Percentiles rank a stretch among this genome's conserved stretches.
Conservation (phyloP, 2,888 invertebrate genomes). For the Dastarcus helophoroides region DNA sequence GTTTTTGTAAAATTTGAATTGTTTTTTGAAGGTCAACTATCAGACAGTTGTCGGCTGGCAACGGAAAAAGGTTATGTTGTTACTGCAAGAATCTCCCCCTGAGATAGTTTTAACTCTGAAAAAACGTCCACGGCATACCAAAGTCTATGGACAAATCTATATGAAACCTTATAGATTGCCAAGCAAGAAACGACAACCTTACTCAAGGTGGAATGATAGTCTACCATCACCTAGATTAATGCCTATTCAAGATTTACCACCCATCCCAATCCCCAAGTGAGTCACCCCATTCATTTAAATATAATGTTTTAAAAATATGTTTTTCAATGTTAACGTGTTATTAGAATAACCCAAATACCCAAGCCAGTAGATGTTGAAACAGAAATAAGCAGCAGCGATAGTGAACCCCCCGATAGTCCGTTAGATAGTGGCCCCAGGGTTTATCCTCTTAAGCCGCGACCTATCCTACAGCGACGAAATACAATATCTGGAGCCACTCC, state of each 20-base stretch:
- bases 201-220: constrained; percentile 56
- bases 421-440: constrained; percentile 43
- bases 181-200: constrained; percentile 54
- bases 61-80: constrained; percentile 60
- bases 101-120: constrained; percentile 73
- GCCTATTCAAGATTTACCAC: constrained; percentile 47
- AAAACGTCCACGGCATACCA: constrained; percentile 70
- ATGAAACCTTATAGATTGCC: constrained; percentile 62
- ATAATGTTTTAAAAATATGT: constrained; percentile 7
- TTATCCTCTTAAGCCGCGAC: constrained; percentile 65
- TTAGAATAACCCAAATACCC: constrained; percentile 21
- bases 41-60: constrained; percentile 74
- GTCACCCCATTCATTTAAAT: constrained; percentile 10
- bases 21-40: constrained; percentile 50
- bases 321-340: constrained; percentile 12
- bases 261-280: constrained; percentile 46
- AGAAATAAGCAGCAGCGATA: constrained; percentile 43
- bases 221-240: constrained; percentile 55
- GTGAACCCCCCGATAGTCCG: constrained; percentile 42
- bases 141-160: constrained; percentile 64
- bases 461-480: constrained; percentile 68
- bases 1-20: constrained; percentile 1
- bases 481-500: constrained; percentile 78
- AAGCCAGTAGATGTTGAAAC: constrained; percentile 25
- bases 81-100: constrained; percentile 65